Evolutionary conservation across 2,888 invertebrate genomes (phyloP), one percentile per base, ranked within the genome.

Genomic region (Prenolepis imparis): DNA sequence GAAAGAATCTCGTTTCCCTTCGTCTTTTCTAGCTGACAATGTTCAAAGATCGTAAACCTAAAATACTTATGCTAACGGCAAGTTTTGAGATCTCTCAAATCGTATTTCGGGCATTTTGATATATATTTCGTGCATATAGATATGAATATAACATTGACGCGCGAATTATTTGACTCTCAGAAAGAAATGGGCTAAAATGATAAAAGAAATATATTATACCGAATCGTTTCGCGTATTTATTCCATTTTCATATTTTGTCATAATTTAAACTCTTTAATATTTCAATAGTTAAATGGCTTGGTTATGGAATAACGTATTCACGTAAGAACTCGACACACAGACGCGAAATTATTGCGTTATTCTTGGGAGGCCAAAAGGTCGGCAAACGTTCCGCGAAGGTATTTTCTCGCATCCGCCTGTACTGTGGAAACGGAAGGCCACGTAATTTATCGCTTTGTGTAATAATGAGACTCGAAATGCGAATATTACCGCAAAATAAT

Each of bases 401-500:
- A 44, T 36, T 44, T 68, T 32, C 78, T 32, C 28, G 32, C 70
- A 32, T 68, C 48, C 57, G 41, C 21, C n/a, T 15, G 48, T 52
- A 0, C 24, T 12, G 11, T 12, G 32, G 15, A 57, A 44, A 4
- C 57, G 70, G 28, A 78, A 70, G 28, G 21, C 32, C 32, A 12
- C 44, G 44, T 72, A 78, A 78, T 78, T 78, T 72, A 55, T 72
- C 44, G 28, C 21, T 78, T 72, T 78, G 44, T 32, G n/a, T 68
- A 78, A 72, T 72, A 78, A 78, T 44, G 36, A 44, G 18, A 59
- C 41, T 41, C 57, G 67, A 72, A 57, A 78, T 41, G 32, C 21
- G 57, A 44, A 70, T 36, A 44, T 67, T 80, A 59, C 72, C 57
- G 72, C 72, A 44, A 80, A 80, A 70, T 80, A 80, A 59, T 32